A percentile compares a stretch with the other conserved stretches of the same genome.
These are phyloP conservation scores for Leptinotarsa texana DNA, from an alignment of 1,140 invertebrate species.

Conservation along the genomic window DNA sequence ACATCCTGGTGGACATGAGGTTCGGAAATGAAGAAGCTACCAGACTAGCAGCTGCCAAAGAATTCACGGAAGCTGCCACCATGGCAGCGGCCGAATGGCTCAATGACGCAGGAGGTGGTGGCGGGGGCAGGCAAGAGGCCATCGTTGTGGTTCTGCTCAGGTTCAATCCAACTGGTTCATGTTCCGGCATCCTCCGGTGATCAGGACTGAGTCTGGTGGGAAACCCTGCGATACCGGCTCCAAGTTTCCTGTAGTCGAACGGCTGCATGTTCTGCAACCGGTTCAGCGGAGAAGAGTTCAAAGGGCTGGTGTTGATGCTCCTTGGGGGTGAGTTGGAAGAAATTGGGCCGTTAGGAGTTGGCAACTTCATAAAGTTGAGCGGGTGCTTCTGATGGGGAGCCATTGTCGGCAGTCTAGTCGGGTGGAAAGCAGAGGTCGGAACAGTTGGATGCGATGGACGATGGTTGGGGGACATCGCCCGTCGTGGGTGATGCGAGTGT, in stretches of 20 bases:
- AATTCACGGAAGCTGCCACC: constrained; percentile 58
- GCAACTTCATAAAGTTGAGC: constrained; percentile 51
- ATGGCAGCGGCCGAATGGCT: constrained; percentile 62
- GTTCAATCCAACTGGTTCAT: constrained; percentile 63
- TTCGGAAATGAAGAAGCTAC: constrained; percentile 56
- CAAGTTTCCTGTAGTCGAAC: constrained; percentile 85
- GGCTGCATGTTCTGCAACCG: constrained; percentile 93
- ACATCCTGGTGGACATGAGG: constrained; percentile 50
- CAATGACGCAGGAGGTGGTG: constrained; percentile 58
- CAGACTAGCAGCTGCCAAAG: constrained; percentile 55
- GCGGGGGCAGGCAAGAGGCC: constrained; percentile 66
- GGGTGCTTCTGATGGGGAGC: constrained; percentile 59
- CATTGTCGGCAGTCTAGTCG: constrained; percentile 57
- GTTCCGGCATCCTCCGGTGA: constrained; percentile 57
- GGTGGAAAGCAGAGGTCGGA: constrained; percentile 58
- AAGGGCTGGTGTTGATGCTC: constrained; percentile 59
- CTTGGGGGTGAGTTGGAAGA: constrained; percentile 54
- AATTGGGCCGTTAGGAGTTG: constrained; percentile 46
- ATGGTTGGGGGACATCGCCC: constrained; percentile 70
- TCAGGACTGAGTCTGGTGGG: constrained; percentile 54
- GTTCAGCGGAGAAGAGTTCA: constrained; percentile 77
- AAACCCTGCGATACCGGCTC: constrained; percentile 58
- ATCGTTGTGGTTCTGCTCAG: constrained; percentile 64
- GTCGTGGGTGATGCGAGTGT: constrained; percentile 45
- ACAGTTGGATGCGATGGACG: constrained; percentile 64